These are phyloP conservation scores for Shargacucullia verbasci DNA, from an alignment of 2,888 invertebrate genomes.

Conservation along the genomic window DNA sequence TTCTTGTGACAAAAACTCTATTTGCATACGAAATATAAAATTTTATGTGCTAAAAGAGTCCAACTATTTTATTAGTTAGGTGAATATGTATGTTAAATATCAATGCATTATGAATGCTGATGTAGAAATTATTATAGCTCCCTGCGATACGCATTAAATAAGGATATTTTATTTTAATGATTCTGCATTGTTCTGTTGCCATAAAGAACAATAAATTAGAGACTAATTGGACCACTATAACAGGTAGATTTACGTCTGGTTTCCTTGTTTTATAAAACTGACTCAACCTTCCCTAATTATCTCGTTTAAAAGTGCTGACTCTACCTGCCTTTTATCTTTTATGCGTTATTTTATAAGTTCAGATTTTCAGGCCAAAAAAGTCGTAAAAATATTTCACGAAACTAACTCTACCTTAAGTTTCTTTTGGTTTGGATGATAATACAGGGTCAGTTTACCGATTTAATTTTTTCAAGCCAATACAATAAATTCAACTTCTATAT, in stretches of 20 bases:
- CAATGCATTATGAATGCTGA: conserved; percentile 9
- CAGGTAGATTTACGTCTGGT: not conserved
- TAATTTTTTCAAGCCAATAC: too few relatives aligned
- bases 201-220: conserved; percentile 15
- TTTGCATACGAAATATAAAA: conserved; percentile 48
- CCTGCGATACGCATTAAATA: conserved; percentile 35
- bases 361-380: too few relatives aligned
- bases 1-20: conserved; percentile 39
- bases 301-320: too few relatives aligned
- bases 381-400: too few relatives aligned
- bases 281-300: too few relatives aligned
- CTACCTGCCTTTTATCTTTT: too few relatives aligned
- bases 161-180: conserved; percentile 7
- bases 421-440: too few relatives aligned
- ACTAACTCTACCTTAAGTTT: too few relatives aligned
- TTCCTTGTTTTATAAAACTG: too few relatives aligned
- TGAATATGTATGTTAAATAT: conserved; percentile 25
- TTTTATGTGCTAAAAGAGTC: conserved; percentile 37
- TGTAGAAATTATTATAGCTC: conserved; percentile 23
- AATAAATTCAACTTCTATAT: too few relatives aligned
- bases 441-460: too few relatives aligned
- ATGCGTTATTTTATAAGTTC: too few relatives aligned
- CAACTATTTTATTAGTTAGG: conserved; percentile 29
- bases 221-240: not conserved
- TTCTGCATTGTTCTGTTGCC: conserved; percentile 5